Evolutionary conservation across 2,888 invertebrate genomes (phyloP), one percentile per base, ranked within the genome.

Genomic region (Lordiphosa andalusiaca): DNA sequence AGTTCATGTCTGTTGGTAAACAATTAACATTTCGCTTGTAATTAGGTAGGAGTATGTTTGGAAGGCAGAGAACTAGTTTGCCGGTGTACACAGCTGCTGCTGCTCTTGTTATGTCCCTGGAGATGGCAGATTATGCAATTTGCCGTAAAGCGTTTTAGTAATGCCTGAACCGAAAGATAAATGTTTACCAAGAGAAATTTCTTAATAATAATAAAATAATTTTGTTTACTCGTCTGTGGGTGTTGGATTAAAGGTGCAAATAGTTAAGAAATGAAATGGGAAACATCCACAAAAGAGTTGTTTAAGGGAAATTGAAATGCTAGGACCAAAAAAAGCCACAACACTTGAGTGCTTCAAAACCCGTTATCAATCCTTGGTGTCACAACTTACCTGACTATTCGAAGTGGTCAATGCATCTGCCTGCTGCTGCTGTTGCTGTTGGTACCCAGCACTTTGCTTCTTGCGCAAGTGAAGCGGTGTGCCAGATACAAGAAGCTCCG

Each of bases 1-100:
- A 57, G 66, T 63, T 82, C 73, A 66, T 67, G 69, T 71, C 64
- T 70, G 83, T 70, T 70, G 66, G 50, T 53, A 65, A 82, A 78
- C 76, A 84, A 80, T 80, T 78, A 80, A 82, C 83, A 75, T 82
- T 84, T 70, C 67, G 51, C 50, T 81, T 68, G 81, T 70, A 78
- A 75, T 82, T 63, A 75, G 75, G 40, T 63, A 75, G 75, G 40
- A 72, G 70, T 62, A 60, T 64, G 75, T 44, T 30, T 7, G 33
- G 9, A 33, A 16, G 33, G 10, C 33, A 5, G 30, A 44, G n/a
- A 7, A 21, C 21, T 21, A 16, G 16, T 44, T 25, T 12, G 3
- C 3, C 23, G 10, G 9, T 30, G 4, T 30, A 23, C 41, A 12
- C 13, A 41, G 21, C 33, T 44, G 16, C 33, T 44, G 16, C 30